Conservation (phyloP, 2,113 vertebrate species). For the Sinocyclocheilus maitianheensis region DNA sequence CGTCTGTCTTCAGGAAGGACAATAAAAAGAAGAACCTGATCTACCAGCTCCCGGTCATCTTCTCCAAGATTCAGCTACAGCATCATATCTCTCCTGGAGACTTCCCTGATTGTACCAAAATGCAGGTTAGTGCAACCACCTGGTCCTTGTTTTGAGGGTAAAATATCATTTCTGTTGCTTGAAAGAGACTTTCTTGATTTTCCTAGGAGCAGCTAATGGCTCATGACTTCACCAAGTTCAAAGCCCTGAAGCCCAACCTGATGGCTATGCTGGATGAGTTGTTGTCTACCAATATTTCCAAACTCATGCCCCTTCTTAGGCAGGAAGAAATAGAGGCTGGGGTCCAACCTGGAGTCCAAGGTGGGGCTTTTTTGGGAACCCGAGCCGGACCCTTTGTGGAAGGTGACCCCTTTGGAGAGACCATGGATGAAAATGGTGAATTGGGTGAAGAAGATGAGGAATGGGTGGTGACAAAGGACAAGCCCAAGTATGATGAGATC, state of each 20-base stretch:
- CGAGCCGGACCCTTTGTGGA: conserved; percentile 85
- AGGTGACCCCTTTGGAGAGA: conserved; percentile 73
- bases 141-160: neutral
- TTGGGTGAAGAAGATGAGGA: conserved; percentile 77
- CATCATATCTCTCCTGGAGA: conserved; percentile 90
- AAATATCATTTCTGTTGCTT: neutral
- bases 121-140: conserved; percentile 81
- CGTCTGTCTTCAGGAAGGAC: conserved; percentile 88
- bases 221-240: conserved; percentile 90
- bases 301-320: conserved; percentile 88
- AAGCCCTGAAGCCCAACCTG: conserved; percentile 84
- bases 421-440: conserved; percentile 62
- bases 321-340: conserved; percentile 88
- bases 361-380: conserved; percentile 85
- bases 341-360: conserved; percentile 80
- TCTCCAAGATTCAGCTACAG: conserved; percentile 88
- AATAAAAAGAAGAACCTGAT: conserved; percentile 93
- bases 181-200: neutral
- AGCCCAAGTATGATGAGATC: conserved; percentile 93
- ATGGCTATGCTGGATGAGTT: conserved; percentile 85
- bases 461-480: conserved; percentile 94
- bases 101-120: conserved; percentile 89
- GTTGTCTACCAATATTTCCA: conserved; percentile 82
- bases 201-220: conserved; percentile 84
- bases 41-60: conserved; percentile 86